A percentile compares a stretch with the other conserved stretches of the same genome.
These are phyloP conservation scores for Premnoplex brunnescens DNA, from an alignment of 2,797 vertebrate species.

Conservation along the genomic window DNA sequence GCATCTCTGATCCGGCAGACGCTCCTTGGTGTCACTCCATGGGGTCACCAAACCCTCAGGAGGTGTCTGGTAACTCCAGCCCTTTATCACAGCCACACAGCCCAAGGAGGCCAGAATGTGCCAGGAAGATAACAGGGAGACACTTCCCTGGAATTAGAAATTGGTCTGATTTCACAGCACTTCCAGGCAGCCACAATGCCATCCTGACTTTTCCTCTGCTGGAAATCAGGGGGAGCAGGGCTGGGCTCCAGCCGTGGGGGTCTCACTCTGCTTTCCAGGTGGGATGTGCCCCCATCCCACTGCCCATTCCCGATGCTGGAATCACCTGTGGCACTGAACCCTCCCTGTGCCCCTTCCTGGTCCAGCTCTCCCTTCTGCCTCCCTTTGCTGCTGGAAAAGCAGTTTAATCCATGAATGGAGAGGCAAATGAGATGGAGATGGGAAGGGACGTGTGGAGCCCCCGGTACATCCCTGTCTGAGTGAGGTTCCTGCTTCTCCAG, in stretches of 20 bases:
- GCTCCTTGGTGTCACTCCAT: neutral
- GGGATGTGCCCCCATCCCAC: fast-evolving
- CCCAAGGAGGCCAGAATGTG: neutral
- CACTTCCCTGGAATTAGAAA: neutral
- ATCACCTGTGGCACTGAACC: neutral
- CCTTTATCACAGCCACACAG: fast-evolving
- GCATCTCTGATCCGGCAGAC: fast-evolving
- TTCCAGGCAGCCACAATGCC: neutral
- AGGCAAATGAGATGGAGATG: slow-evolving; percentile 22
- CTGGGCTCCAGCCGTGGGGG: neutral
- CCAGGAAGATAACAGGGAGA: neutral
- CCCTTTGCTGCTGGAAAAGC: neutral
- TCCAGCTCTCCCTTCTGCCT: neutral
- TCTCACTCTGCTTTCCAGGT: fast-evolving
- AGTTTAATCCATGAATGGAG: slow-evolving; percentile 14
- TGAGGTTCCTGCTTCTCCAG: fast-evolving
- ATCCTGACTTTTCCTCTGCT: neutral
- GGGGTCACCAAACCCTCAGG: neutral
- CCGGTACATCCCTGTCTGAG: fast-evolving
- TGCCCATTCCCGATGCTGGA: fast-evolving
- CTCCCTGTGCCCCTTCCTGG: neutral
- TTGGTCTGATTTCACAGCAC: neutral
- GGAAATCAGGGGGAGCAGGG: neutral
- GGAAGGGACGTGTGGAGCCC: neutral
- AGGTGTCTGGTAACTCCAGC: neutral